Conservation (phyloP, 2,888 invertebrate species). For the Napeogenes inachia region DNA sequence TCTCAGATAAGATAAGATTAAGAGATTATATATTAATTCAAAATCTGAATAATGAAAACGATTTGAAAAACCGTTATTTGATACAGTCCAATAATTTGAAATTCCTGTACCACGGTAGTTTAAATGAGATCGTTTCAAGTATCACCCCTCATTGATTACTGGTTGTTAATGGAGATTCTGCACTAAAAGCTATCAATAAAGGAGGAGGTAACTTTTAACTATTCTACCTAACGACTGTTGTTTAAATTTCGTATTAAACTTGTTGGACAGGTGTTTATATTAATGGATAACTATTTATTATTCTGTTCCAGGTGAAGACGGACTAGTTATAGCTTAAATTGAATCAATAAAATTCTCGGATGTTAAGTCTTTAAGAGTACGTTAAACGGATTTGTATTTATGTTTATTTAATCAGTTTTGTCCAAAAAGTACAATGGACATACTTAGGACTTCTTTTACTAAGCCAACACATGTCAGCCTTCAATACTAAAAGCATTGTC, state of each 20-base stretch:
- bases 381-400: too few species aligned
- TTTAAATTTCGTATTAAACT: conserved; percentile 5
- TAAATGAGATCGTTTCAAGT: background rate
- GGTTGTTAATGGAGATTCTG: conserved; percentile 7
- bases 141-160: background rate
- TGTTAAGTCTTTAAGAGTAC: too few species aligned
- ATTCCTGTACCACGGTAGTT: background rate
- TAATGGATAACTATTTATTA: background rate
- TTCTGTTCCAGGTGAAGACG: background rate
- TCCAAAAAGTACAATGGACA: too few species aligned
- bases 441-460: too few species aligned
- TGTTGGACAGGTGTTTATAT: background rate
- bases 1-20: too few species aligned
- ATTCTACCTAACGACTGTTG: conserved; percentile 20
- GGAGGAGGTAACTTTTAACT: conserved; percentile 17
- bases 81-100: background rate
- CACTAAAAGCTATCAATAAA: conserved; percentile 7
- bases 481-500: too few species aligned
- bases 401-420: too few species aligned
- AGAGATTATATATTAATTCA: too few species aligned
- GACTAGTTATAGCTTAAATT: background rate
- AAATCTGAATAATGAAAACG: too few species aligned
- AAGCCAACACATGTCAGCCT: too few species aligned
- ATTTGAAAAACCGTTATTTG: too few species aligned
- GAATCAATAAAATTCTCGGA: too few species aligned